A percentile compares a stretch with the other conserved stretches of the same genome.
phyloP scores from a whole-genome alignment of 2,113 vertebrate species.

The Syngnathus floridae region DNA sequence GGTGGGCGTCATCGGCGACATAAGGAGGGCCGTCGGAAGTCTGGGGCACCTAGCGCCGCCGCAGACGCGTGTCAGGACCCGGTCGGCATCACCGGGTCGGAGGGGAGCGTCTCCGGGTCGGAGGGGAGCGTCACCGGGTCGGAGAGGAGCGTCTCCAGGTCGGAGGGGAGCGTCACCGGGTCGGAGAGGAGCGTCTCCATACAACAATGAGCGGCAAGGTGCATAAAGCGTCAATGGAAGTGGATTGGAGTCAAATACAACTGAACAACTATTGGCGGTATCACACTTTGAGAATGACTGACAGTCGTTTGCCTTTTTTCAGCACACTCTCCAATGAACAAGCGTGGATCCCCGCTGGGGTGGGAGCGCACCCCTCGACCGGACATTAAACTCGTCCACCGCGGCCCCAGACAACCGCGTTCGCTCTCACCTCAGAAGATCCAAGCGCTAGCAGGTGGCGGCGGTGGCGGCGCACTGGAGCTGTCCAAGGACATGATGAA shows the following conservation, averaged over 20 bases:
- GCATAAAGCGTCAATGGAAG: neutral
- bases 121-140: slow-evolving; percentile 10
- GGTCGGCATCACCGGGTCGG: slow-evolving; percentile 18
- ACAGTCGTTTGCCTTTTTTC: neutral
- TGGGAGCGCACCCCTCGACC: slow-evolving; percentile 34
- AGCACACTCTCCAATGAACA: neutral
- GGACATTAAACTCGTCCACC: neutral
- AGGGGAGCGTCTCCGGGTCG: neutral
- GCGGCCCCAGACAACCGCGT: neutral
- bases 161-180: slow-evolving; percentile 15
- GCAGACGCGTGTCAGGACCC: neutral
- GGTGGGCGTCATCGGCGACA: slow-evolving; percentile 46
- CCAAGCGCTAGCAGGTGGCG: neutral
- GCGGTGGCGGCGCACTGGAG: neutral
- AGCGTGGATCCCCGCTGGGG: neutral
- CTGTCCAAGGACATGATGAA: slow-evolving; percentile 29
- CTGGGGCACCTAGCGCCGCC: slow-evolving; percentile 1
- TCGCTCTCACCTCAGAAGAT: slow-evolving; percentile 7
- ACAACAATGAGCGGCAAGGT: neutral
- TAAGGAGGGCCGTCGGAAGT: slow-evolving; percentile 38
- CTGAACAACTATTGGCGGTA: too few species aligned
- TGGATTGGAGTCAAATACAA: neutral
- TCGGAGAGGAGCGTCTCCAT: neutral
- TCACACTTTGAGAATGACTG: neutral
- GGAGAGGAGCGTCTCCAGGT: neutral